phyloP scores from a whole-genome alignment of 2,888 invertebrate species.

The Drosophila mettleri region DNA sequence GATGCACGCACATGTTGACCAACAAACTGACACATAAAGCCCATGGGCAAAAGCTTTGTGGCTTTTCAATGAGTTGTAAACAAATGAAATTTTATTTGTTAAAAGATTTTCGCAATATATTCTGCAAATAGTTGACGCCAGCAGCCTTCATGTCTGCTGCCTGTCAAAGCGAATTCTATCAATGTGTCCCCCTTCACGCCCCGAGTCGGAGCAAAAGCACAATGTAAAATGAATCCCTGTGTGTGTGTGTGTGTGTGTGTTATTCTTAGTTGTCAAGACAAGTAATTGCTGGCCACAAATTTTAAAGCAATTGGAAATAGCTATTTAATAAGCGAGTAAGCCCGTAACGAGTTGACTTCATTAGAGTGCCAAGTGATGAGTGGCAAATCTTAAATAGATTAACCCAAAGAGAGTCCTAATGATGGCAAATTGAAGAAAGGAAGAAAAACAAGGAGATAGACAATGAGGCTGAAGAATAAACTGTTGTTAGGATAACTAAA shows the following conservation, averaged over 20 bases:
- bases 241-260: not conserved
- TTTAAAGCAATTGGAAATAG: not conserved
- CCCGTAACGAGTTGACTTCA: not conserved
- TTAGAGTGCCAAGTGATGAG: not conserved
- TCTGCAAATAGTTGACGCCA: slow-evolving; percentile 52
- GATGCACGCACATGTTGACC: slow-evolving; percentile 36
- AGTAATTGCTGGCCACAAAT: slow-evolving; percentile 4
- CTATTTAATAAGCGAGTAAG: not conserved
- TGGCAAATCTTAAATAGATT: not conserved
- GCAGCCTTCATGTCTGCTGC: slow-evolving; percentile 26
- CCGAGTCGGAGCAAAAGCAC: not conserved
- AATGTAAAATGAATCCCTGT: not conserved
- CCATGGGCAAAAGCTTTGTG: slow-evolving; percentile 69
- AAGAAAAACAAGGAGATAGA: too few relatives aligned
- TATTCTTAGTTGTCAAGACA: not conserved
- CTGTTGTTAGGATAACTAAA: too few relatives aligned
- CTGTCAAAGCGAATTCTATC: slow-evolving; percentile 37
- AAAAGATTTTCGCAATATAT: slow-evolving; percentile 64
- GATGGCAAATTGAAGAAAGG: too few relatives aligned
- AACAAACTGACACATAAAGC: slow-evolving; percentile 54
- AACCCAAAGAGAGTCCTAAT: too few relatives aligned
- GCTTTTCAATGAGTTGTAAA: slow-evolving; percentile 74
- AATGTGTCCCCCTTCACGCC: not conserved
- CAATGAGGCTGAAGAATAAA: too few relatives aligned
- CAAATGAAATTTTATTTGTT: slow-evolving; percentile 74